Evolutionary conservation across 2,888 invertebrate species (phyloP).

Genomic region (Incurvaria masculella): DNA sequence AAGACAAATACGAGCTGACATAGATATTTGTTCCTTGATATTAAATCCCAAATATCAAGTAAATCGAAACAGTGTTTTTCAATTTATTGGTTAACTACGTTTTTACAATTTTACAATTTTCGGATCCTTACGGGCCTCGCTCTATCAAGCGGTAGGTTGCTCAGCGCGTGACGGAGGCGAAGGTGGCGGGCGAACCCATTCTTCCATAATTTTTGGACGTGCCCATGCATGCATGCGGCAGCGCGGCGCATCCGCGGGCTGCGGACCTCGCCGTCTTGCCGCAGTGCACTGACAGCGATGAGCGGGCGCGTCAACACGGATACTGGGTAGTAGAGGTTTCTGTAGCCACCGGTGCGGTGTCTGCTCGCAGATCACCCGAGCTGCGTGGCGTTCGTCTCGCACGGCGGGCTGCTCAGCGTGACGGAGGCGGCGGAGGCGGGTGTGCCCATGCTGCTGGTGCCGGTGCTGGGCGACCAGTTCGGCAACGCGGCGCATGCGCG

Average conservation of each 20-base stretch:
- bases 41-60: too few species aligned
- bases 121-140: slow-evolving; percentile 52
- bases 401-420: slow-evolving; percentile 14
- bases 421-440: slow-evolving; percentile 13
- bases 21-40: too few species aligned
- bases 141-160: slow-evolving; percentile 55
- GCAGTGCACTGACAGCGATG: too few species aligned
- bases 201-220: neutral
- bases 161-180: slow-evolving; percentile 15
- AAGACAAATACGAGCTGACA: too few species aligned
- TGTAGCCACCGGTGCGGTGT: too few species aligned
- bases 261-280: too few species aligned
- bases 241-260: too few species aligned
- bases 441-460: slow-evolving; percentile 14
- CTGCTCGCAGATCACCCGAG: slow-evolving; percentile 15
- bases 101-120: too few species aligned
- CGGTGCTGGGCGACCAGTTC: slow-evolving; percentile 19
- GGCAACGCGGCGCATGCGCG: slow-evolving; percentile 21
- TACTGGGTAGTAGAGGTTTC: too few species aligned
- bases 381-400: slow-evolving; percentile 14
- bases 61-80: too few species aligned
- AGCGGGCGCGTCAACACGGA: too few species aligned
- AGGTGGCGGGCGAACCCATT: neutral
- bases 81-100: too few species aligned
- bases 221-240: slow-evolving; percentile 15